Base-by-base conservation (phyloP, 2,113 vertebrate species). In the Silurus asotus region DNA sequence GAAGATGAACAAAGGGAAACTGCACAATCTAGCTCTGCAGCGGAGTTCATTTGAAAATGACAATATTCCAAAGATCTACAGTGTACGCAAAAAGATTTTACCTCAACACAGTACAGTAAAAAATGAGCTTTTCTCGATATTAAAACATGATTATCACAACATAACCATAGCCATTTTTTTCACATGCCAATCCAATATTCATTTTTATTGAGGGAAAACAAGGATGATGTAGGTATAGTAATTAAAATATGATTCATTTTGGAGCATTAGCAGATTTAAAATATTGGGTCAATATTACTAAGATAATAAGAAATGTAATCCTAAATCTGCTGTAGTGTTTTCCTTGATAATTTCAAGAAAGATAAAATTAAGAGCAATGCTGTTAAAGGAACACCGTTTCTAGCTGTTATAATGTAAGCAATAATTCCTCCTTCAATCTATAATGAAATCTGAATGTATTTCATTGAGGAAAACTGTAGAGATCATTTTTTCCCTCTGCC, bases 321-420 rank as follows among this genome's bases (percentile, higher is more conserved):
- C 17, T 53, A 77, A 55, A 28, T 28, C 53, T 77, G 11, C 45
- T 4, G 23, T 7, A 28, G 4, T 28, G 53, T 78, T 53, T 55
- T 28, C 55, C 23, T 25, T 15, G 14, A 53, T n/a, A 76, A 76
- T 23, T 7, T 53, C 10, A 14, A 75, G 10, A 51, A 28, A 15
- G 28, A 17, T 17, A 11, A 49, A 10, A 9, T 37, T 49, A 5
- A 48, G 0, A 49, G 9, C 5, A 48, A 11, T 45, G 72, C 19
- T 20, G 45, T 19, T 51, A 45, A 51, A 51, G 9, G 20, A 19
- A 48, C 11, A 69, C 28, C 20, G 70, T n/a, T 55, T 14, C 20
- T 55, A 55, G 74, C 51, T 76, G 74, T 76, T 55, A 76, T 76
- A 55, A 76, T 76, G 11, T 25, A 76, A n/a, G 23, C 15, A 23